These are phyloP conservation scores for Branchellion lobata DNA, from an alignment of 2,888 invertebrate genomes.

Conservation along the genomic window DNA sequence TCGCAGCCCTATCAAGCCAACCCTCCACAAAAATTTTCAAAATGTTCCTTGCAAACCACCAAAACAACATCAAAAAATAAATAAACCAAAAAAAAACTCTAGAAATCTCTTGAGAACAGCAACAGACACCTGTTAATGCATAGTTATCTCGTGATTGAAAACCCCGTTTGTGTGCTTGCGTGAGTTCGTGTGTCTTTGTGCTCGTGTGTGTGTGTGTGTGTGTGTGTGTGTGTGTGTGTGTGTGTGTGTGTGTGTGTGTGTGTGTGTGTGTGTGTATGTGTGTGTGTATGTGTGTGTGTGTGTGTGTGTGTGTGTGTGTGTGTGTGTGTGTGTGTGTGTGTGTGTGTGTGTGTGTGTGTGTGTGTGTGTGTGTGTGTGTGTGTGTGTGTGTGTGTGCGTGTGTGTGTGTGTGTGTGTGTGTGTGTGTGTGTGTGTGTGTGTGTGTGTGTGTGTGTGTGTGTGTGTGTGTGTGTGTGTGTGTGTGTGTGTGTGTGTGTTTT, in stretches of 20 bases:
- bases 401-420: neutral
- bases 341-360: conserved; percentile 23
- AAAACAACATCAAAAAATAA: no score
- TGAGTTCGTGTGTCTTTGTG: neutral
- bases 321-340: conserved; percentile 23
- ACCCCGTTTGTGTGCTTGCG: no score
- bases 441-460: conserved; percentile 9
- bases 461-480: conserved; percentile 15
- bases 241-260: conserved; percentile 23
- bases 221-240: conserved; percentile 23
- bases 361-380: conserved; percentile 4
- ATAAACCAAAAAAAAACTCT: no score
- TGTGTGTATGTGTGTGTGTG: conserved; percentile 22
- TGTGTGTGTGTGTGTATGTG: conserved; percentile 22
- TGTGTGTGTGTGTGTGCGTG: neutral
- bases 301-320: conserved; percentile 23
- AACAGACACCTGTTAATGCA: no score
- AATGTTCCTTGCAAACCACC: no score
- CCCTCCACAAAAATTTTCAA: no score
- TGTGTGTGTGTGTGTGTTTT: conserved; percentile 4
- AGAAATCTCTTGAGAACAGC: no score
- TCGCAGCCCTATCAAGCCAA: no score
- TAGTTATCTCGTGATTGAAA: no score
- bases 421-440: neutral
- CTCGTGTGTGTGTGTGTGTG: conserved; percentile 12